These are phyloP conservation scores for Brachypterus glaber DNA, from an alignment of 2,888 invertebrate genomes.

Conservation along the genomic window DNA sequence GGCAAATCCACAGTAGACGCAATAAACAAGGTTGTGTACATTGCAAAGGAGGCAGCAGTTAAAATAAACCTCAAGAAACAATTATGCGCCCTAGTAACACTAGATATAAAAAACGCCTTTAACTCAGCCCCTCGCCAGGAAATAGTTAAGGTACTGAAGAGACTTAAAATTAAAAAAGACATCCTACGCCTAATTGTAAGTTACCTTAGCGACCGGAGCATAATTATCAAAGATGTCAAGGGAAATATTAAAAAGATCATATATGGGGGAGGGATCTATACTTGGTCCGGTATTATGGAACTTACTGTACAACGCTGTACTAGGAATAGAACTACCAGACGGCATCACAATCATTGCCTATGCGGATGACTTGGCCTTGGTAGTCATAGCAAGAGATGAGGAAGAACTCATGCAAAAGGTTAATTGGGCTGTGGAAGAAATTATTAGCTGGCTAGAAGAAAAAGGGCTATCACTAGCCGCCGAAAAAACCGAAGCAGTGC, in stretches of 20 bases:
- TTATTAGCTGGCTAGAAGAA: conserved; percentile 8
- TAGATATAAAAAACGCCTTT: conserved; percentile 18
- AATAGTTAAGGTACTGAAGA: conserved; percentile 10
- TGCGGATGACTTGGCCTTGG: conserved; percentile 15
- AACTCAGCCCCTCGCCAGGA: conserved; percentile 12
- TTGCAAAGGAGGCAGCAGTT: too few species aligned
- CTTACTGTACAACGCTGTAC: conserved; percentile 8
- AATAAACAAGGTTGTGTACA: too few species aligned
- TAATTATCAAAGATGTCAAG: conserved; percentile 3
- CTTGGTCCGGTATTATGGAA: conserved; percentile 18
- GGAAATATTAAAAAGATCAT: not conserved
- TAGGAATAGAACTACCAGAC: not conserved
- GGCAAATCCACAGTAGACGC: too few species aligned
- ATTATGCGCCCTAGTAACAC: conserved; percentile 9
- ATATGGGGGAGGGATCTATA: conserved; percentile 10
- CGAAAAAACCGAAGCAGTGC: conserved; percentile 9
- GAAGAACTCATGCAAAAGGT: conserved; percentile 4
- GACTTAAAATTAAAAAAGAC: conserved; percentile 3
- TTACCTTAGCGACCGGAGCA: conserved; percentile 8
- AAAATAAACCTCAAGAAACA: too few species aligned
- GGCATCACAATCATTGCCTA: conserved; percentile 8
- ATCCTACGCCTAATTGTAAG: conserved; percentile 5
- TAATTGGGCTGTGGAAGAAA: not conserved
- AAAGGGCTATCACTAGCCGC: conserved; percentile 8
- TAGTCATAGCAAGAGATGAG: conserved; percentile 6